Evolutionary conservation across 2,888 invertebrate species (phyloP), one percentile per base, ranked within the genome.

Genomic region (Periphyllus acericola): DNA sequence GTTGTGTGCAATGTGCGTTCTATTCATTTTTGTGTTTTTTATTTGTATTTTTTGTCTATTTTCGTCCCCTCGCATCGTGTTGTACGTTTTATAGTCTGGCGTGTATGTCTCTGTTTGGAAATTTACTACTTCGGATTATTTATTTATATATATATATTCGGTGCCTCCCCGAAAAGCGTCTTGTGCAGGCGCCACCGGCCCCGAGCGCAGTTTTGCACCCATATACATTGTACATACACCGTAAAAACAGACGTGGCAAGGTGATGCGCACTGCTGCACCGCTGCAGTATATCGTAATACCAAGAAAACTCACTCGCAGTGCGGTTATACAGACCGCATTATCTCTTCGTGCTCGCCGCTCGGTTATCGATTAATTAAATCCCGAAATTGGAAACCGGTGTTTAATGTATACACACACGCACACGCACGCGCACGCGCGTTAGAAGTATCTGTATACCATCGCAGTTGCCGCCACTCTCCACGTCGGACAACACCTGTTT

Each of bases 351-450:
- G 29, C 46, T 46, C 40, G 32, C 46, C 55, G 75, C 29, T 32
- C 32, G 21, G 79, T 78, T 72, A 66, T 81, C 87, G 87, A 81
- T 87, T 81, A 81, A 87, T 87, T 87, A 74, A 87, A 87, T 75
- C 55, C 81, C n/a, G 81, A 87, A 81, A 87, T 87, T 25, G 87
- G 60, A 87, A 80, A 87, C 87, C 87, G 87, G 74, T 74, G 84
- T 78, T 84, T 66, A 76, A 66, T 32, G 25, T 40, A 25, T 6
- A 8, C 29, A 76, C 11, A 34, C 60, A 60, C 32, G 29, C 17
- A 52, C 52, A 76, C 52, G 29, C 6, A 71, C 71, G 6, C 66
- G 14, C n/a, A 25, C 66, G 2, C 9, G 9, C n/a, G 66, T 66
- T 11, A n/a, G 34, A 46, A 46, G 6, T 46, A 46, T 46, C 46